Evolutionary conservation across 2,888 invertebrate genomes (phyloP).

Genomic region (Calameuta idolon): DNA sequence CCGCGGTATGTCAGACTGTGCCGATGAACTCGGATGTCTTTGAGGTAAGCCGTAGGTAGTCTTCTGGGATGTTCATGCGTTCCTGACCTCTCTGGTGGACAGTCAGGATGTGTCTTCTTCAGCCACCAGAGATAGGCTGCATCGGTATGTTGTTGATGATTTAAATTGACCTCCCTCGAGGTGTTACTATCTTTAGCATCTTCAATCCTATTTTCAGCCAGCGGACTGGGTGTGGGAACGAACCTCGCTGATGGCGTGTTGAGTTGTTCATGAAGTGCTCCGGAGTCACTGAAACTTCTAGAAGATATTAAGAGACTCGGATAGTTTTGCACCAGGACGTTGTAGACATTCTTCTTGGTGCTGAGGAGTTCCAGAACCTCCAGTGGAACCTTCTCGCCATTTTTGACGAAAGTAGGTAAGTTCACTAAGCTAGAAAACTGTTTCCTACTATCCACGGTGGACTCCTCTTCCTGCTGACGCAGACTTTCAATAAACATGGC

Average conservation of each 20-base stretch:
- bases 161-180: constrained; percentile 12
- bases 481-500: constrained; percentile 64
- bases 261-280: constrained; percentile 68
- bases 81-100: constrained; percentile 60
- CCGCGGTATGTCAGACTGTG: constrained; percentile 86
- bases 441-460: constrained; percentile 63
- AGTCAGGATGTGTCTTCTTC: constrained; percentile 62
- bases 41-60: constrained; percentile 77
- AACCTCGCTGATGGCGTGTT: constrained; percentile 51
- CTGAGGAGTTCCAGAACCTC: constrained; percentile 82
- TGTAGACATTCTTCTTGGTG: constrained; percentile 77
- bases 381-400: constrained; percentile 81
- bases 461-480: constrained; percentile 53
- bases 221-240: constrained; percentile 57
- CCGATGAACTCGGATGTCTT: constrained; percentile 80
- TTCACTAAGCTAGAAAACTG: constrained; percentile 85
- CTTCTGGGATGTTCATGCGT: constrained; percentile 60
- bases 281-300: constrained; percentile 79
- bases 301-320: constrained; percentile 80
- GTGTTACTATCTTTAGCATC: constrained; percentile 9
- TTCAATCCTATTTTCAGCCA: constrained; percentile 43
- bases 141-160: constrained; percentile 55
- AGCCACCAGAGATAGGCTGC: constrained; percentile 72
- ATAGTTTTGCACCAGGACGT: constrained; percentile 80
- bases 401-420: constrained; percentile 85